Percentiles rank a stretch among this genome's conserved stretches.
Conservation (phyloP, 2,888 invertebrate genomes). For the Sphaerophoria taeniata region DNA sequence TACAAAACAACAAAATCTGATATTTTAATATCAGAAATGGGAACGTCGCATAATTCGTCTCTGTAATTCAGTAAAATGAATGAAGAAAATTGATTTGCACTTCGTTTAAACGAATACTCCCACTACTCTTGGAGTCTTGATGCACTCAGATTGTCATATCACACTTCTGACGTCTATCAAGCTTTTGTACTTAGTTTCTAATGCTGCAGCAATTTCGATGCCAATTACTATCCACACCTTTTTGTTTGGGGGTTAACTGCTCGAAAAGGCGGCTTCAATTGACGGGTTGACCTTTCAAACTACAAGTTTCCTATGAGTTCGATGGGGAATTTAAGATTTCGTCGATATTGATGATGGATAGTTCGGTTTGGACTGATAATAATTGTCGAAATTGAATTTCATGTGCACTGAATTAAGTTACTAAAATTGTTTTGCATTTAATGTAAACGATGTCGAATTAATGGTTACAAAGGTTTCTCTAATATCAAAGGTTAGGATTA, state of each 20-base stretch:
- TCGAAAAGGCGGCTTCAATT: conserved; percentile 60
- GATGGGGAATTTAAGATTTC: background rate
- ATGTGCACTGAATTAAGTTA: background rate
- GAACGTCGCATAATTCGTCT: too few relatives aligned
- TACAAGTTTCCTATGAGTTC: background rate
- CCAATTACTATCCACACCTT: conserved; percentile 63
- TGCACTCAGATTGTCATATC: background rate
- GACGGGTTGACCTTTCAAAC: conserved; percentile 55
- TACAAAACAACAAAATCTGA: background rate
- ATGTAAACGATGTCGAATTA: background rate
- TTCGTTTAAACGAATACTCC: too few relatives aligned
- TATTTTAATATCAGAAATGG: too few relatives aligned
- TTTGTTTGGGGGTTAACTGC: conserved; percentile 62
- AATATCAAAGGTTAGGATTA: background rate
- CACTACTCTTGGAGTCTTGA: background rate
- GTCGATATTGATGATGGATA: conserved; percentile 19
- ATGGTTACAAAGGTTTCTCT: background rate
- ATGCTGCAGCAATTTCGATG: background rate
- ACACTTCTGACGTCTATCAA: background rate
- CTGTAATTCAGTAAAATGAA: too few relatives aligned
- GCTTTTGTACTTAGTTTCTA: background rate
- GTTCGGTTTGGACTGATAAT: background rate
- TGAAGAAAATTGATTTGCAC: too few relatives aligned
- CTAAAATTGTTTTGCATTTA: background rate
- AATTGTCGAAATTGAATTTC: conserved; percentile 12